These are phyloP conservation scores for Tinea semifulvella DNA, from an alignment of 2,888 invertebrate species.

Conservation along the genomic window DNA sequence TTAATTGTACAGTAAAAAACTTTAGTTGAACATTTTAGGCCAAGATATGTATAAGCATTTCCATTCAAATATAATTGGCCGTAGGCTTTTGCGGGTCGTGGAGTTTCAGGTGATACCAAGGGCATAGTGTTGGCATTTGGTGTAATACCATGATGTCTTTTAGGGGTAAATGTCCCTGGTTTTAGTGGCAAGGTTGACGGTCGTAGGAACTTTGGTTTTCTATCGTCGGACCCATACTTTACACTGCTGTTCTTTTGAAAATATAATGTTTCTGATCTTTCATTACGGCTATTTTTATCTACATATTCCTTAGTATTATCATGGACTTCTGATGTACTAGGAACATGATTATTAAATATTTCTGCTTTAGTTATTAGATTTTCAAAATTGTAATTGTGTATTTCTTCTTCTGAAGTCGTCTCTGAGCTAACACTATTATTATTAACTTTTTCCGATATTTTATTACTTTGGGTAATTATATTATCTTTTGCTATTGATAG, in stretches of 20 bases:
- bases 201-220: slow-evolving; percentile 75
- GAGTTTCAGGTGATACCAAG: slow-evolving; percentile 90
- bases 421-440: slow-evolving; percentile 27
- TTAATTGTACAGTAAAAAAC: slow-evolving; percentile 93
- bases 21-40: slow-evolving; percentile 89
- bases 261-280: slow-evolving; percentile 58
- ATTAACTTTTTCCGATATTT: slow-evolving; percentile 34
- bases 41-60: slow-evolving; percentile 91
- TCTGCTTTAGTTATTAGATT: slow-evolving; percentile 60
- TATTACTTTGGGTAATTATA: slow-evolving; percentile 29
- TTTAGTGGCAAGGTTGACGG: slow-evolving; percentile 86
- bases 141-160: slow-evolving; percentile 83
- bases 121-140: slow-evolving; percentile 85
- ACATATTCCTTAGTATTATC: slow-evolving; percentile 43
- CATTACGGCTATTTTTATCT: slow-evolving; percentile 31
- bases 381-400: slow-evolving; percentile 58
- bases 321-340: slow-evolving; percentile 49
- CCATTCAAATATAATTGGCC: slow-evolving; percentile 90
- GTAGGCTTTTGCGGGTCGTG: slow-evolving; percentile 87
- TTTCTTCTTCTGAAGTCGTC: slow-evolving; percentile 37
- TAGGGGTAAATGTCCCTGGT: slow-evolving; percentile 83
- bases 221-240: slow-evolving; percentile 41
- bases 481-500: slow-evolving; percentile 39
- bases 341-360: slow-evolving; percentile 56
- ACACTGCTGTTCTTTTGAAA: slow-evolving; percentile 49